Evolutionary conservation across 2,113 vertebrate species (phyloP), one percentile per base, ranked within the genome.

Genomic region (Ploceus nigricollis): DNA sequence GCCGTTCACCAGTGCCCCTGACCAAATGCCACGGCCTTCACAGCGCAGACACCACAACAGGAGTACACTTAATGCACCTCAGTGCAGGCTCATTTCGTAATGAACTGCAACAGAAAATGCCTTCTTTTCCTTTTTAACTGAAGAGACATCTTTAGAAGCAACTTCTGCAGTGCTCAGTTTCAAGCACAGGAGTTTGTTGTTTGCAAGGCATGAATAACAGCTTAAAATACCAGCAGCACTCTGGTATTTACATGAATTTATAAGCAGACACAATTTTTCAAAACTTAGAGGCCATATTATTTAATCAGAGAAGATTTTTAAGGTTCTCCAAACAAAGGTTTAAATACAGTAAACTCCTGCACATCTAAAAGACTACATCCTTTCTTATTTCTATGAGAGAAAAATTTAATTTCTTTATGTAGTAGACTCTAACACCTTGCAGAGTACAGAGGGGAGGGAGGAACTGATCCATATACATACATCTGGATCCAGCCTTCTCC

Each of bases 401-500:
- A 73, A 65, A 21, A 6, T 5, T 31, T 7, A 6, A 40, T 53
- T 91, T 54, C 18, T 78, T 78, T 90, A 69, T 35, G 28, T 33
- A 61, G 60, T 14, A 86, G 22, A 65, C 23, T 70, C 68, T 20
- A 77, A 65, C 1, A 69, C 50, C 27, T 7, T 90, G 39, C 27
- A 92, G 61, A 89, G 73, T 18, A 51, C 6, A 40, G 10, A 24
- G n/a, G 33, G 15, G 39, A 31, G 44, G 28, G 57, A 54, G 80
- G 87, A 87, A 90, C 48, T 8, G 23, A 37, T 89, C 31, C 42
- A 33, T 65, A 64, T 86, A 98, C 98, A 27, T 97, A 98, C 98
- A 4, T 98, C 98, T 8, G 98, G 93, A 82, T 98, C 98, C 61
- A 98, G 97, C 89, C 96, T 98, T 76, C 97, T 97, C 85, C 75